These are phyloP conservation scores for Cephus cinctus DNA, from an alignment of 1,140 invertebrate species.

Conservation along the genomic window DNA sequence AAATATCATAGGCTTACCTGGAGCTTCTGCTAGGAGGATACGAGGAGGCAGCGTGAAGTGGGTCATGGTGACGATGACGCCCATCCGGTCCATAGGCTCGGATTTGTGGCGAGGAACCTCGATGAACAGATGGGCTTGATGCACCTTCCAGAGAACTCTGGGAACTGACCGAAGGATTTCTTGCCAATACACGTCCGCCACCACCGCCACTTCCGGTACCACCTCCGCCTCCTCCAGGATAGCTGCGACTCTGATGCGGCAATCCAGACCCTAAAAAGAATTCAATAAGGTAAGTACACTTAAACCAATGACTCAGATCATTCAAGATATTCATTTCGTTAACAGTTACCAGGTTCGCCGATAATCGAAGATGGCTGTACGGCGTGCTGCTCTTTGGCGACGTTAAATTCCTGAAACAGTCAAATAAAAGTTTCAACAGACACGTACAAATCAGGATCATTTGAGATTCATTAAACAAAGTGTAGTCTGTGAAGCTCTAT, in stretches of 20 bases:
- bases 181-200: slow-evolving; percentile 33
- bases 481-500: not conserved
- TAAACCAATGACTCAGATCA: no score
- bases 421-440: slow-evolving; percentile 2
- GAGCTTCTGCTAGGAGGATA: slow-evolving; percentile 50
- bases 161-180: slow-evolving; percentile 77
- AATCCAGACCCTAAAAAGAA: slow-evolving; percentile 13
- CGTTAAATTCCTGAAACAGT: slow-evolving; percentile 63
- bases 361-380: slow-evolving; percentile 55
- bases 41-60: slow-evolving; percentile 52
- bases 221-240: slow-evolving; percentile 41
- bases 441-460: no score
- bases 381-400: slow-evolving; percentile 63
- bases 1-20: no score
- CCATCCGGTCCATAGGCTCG: slow-evolving; percentile 74
- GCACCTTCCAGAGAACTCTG: slow-evolving; percentile 75
- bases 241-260: slow-evolving; percentile 57
- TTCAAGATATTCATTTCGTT: not conserved
- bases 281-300: no score
- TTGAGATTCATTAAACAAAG: slow-evolving; percentile 2
- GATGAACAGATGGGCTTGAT: slow-evolving; percentile 63
- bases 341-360: slow-evolving; percentile 29
- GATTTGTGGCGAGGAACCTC: slow-evolving; percentile 78
- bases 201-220: slow-evolving; percentile 44
- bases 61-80: slow-evolving; percentile 52